These are phyloP conservation scores for Pachypsylla venusta DNA, from an alignment of 1,140 invertebrate species.

Conservation along the genomic window DNA sequence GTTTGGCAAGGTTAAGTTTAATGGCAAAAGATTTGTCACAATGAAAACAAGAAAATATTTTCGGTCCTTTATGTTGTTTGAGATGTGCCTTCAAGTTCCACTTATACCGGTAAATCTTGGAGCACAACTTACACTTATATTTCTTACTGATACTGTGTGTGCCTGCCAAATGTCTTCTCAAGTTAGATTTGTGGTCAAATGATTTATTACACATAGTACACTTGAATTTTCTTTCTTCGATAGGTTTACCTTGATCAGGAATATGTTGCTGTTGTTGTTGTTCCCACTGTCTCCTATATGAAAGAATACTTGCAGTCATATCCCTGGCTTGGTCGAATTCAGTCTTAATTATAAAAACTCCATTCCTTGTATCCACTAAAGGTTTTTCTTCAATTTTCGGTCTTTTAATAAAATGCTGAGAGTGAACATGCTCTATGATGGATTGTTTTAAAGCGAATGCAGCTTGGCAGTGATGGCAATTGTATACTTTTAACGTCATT, in stretches of 20 bases:
- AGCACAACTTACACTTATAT: conserved; percentile 2
- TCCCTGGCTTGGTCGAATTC: not conserved
- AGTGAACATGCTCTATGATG: not conserved
- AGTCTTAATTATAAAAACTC: not conserved
- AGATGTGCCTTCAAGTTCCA: conserved; percentile 3
- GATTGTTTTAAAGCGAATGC: not conserved
- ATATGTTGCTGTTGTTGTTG: not conserved
- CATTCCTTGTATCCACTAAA: not conserved
- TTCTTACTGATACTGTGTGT: not conserved
- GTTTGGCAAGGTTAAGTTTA: not conserved
- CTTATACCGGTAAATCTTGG: not conserved
- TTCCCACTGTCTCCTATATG: not conserved
- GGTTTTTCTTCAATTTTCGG: not conserved
- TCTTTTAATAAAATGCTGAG: not conserved
- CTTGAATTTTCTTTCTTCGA: conserved; percentile 7
- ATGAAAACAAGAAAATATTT: not conserved
- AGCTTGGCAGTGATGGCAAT: not conserved
- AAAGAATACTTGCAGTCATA: not conserved
- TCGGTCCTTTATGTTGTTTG: not conserved
- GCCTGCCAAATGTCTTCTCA: not conserved
- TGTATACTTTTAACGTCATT: not conserved
- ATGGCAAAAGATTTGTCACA: not conserved
- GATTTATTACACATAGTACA: not conserved
- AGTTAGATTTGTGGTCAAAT: conserved; percentile 1
- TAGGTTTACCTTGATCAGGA: not conserved